Evolutionary conservation across 2,113 vertebrate species (phyloP), one percentile per base, ranked within the genome.

Genomic region (Thomomys bottae): DNA sequence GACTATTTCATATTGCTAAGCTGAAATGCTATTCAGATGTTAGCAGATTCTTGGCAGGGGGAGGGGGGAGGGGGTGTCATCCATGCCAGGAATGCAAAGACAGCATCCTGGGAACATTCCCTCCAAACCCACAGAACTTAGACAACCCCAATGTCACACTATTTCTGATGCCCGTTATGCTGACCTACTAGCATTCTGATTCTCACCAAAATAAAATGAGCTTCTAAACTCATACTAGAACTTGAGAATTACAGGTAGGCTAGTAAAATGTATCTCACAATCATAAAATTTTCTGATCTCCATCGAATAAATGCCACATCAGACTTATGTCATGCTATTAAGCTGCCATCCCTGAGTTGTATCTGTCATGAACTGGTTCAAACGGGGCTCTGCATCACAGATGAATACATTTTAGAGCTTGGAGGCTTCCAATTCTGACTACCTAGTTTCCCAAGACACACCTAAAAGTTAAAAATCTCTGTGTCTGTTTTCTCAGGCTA

Each of bases 351-450:
- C 28, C 70, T 83, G 73, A 82, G 57, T n/a, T 24, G n/a, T n/a
- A 26, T 4, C 57, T 78, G 12, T 78, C 30, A 49, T 40, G 17
- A 73, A 2, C 63, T 71, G 3, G n/a, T 83, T 82, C 59, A 88
- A 40, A 26, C 23, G 64, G 76, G 76, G 49, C 34, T 80, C 54
- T 14, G 20, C 30, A 28, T 57, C 0, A 84, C n/a, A 63, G 73
- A 10, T 68, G 42, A 87, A 20, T n/a, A 4, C 18, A 26, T 34
- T 57, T 67, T 86, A 64, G 2, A 7, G 80, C 68, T 68, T 87
- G 21, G 75, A 8, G 71, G 83, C 90, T 63, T 11, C 42, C 86
- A 85, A 71, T 92, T 40, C 26, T 80, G 36, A 88, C 76, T 59
- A 72, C 30, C 78, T 70, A 24, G n/a, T 59, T 54, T 54, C 26